phyloP scores from a whole-genome alignment of 1,140 invertebrate species.

The Gonioctena quinquepunctata region DNA sequence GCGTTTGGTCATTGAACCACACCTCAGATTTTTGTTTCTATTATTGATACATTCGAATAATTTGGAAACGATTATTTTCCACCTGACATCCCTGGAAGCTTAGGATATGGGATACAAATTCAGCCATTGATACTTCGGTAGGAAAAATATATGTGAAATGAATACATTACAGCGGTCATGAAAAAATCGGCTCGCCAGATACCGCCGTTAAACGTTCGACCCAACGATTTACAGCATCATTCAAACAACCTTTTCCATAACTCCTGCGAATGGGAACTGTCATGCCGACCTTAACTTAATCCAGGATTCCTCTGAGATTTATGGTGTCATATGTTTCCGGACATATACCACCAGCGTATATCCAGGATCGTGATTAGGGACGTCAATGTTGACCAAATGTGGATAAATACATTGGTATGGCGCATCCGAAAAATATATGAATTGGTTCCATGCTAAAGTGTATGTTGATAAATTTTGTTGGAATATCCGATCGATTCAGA shows the following conservation, averaged over 20 bases:
- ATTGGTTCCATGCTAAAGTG: not conserved
- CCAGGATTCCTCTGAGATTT: not conserved
- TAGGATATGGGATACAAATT: no score
- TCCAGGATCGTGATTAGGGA: not conserved
- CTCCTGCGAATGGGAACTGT: not conserved
- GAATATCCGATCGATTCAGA: not conserved
- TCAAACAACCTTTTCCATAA: conserved; percentile 5
- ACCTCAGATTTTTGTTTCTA: no score
- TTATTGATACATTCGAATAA: no score
- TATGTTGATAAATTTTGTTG: no score
- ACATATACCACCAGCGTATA: not conserved
- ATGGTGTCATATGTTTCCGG: conserved; percentile 6
- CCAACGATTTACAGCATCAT: not conserved
- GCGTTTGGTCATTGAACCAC: no score
- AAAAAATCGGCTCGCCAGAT: not conserved
- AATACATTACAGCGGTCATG: not conserved
- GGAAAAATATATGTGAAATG: not conserved
- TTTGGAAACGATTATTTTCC: no score
- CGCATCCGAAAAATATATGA: not conserved
- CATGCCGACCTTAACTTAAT: not conserved
- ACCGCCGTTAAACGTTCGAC: not conserved
- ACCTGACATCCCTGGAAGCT: no score
- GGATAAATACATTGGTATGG: not conserved
- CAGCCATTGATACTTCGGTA: no score
- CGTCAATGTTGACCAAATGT: conserved; percentile 9